A percentile compares a stretch with the other conserved stretches of the same genome.
These are phyloP conservation scores for Chrysodeixis includens DNA, from an alignment of 2,888 invertebrate genomes.

Conservation along the genomic window DNA sequence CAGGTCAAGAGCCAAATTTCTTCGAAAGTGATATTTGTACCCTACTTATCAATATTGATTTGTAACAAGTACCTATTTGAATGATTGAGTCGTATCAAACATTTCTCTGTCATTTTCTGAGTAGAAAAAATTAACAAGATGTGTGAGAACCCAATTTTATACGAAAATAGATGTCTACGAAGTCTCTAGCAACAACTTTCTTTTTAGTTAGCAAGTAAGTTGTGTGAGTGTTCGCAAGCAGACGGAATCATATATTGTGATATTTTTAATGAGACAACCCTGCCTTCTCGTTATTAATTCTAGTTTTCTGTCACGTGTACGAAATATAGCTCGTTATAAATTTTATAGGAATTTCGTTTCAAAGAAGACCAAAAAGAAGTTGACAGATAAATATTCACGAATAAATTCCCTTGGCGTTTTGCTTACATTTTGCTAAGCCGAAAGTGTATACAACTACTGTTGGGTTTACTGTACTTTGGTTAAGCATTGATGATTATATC, in stretches of 20 bases:
- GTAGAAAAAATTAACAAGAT: background rate
- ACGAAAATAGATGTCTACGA: conserved; percentile 1
- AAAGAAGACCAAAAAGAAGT: background rate
- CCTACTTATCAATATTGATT: background rate
- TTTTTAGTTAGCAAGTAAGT: background rate
- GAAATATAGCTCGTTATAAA: background rate
- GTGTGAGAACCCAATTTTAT: background rate
- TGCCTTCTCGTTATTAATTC: background rate
- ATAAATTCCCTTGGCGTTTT: background rate
- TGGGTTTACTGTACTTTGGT: conserved; percentile 39
- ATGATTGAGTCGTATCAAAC: background rate
- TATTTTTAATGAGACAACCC: conserved; percentile 3
- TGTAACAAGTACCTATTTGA: background rate
- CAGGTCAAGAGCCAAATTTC: background rate
- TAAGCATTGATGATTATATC: conserved; percentile 54
- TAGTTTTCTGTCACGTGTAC: background rate
- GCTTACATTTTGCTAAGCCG: background rate
- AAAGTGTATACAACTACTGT: conserved; percentile 14
- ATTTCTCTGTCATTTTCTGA: background rate
- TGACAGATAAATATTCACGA: no score
- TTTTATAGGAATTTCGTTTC: background rate
- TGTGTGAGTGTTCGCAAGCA: conserved; percentile 1
- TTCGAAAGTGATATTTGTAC: background rate
- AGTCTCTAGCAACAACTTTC: background rate
- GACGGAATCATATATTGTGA: conserved; percentile 1